A percentile compares a stretch with the other conserved stretches of the same genome.
These are phyloP conservation scores for Stegastes partitus DNA, from an alignment of 2,113 vertebrate species.

Conservation along the genomic window DNA sequence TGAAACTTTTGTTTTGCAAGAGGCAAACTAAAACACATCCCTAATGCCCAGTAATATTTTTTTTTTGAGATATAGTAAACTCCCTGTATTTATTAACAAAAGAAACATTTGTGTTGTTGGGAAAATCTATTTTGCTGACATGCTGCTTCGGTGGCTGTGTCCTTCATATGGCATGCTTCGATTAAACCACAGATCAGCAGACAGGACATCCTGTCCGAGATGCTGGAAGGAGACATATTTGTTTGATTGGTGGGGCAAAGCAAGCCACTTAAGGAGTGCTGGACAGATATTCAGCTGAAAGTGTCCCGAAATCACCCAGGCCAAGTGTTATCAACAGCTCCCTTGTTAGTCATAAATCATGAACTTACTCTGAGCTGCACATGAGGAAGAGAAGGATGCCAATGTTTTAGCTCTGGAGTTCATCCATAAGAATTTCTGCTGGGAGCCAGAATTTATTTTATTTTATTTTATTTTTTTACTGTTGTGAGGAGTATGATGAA, in stretches of 20 bases:
- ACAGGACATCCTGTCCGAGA: slow-evolving; percentile 31
- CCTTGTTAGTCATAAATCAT: slow-evolving; percentile 11
- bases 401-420: background rate
- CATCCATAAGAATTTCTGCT: slow-evolving; percentile 9
- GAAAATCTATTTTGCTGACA: background rate
- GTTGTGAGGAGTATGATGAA: slow-evolving; percentile 2
- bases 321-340: background rate
- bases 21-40: background rate
- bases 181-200: slow-evolving; percentile 29
- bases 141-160: background rate
- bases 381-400: background rate
- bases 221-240: slow-evolving; percentile 33
- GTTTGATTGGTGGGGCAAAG: slow-evolving; percentile 8
- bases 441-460: background rate
- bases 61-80: no score
- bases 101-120: background rate
- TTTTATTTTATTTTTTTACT: no score
- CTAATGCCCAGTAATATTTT: no score
- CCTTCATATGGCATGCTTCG: slow-evolving; percentile 15
- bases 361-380: background rate
- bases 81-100: background rate
- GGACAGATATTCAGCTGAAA: slow-evolving; percentile 11
- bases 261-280: slow-evolving; percentile 27
- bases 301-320: slow-evolving; percentile 16
- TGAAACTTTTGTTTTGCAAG: background rate